Evolutionary conservation across 1,140 invertebrate genomes (phyloP).

Genomic region (Drosophila pseudoananassae): DNA sequence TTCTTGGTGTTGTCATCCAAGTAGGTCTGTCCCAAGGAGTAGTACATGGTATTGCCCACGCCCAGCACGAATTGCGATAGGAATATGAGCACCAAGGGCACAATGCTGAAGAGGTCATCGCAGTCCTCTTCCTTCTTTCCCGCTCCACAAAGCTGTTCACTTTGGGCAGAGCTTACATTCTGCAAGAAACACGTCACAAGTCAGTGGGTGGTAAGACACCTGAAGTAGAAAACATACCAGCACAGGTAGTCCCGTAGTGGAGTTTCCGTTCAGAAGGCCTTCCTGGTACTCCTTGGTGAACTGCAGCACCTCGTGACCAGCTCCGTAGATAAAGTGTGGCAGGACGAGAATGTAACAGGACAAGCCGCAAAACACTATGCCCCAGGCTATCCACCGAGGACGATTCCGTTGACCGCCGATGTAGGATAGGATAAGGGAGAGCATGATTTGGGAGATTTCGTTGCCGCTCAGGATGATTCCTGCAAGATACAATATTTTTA

Average conservation of each 20-base stretch:
- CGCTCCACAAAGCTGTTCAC: slow-evolving; percentile 66
- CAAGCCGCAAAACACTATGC: slow-evolving; percentile 87
- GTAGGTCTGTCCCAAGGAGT: slow-evolving; percentile 88
- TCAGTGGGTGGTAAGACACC: too few relatives aligned
- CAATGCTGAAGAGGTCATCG: slow-evolving; percentile 84
- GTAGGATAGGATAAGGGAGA: slow-evolving; percentile 87
- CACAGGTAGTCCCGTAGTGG: slow-evolving; percentile 23
- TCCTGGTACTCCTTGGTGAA: slow-evolving; percentile 84
- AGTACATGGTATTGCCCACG: slow-evolving; percentile 89
- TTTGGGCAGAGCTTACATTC: slow-evolving; percentile 46
- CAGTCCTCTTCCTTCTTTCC: slow-evolving; percentile 76
- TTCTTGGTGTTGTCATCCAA: slow-evolving; percentile 90
- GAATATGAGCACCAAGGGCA: slow-evolving; percentile 88
- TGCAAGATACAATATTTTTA: slow-evolving; percentile 61
- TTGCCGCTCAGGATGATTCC: slow-evolving; percentile 89
- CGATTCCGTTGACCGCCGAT: slow-evolving; percentile 87
- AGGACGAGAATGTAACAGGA: slow-evolving; percentile 88
- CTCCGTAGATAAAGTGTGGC: slow-evolving; percentile 89
- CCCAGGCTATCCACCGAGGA: slow-evolving; percentile 88
- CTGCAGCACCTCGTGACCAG: slow-evolving; percentile 85
- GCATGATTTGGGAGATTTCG: slow-evolving; percentile 89
- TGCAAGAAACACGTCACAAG: not conserved
- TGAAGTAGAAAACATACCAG: slow-evolving; percentile 31
- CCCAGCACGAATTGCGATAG: slow-evolving; percentile 89
- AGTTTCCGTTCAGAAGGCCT: slow-evolving; percentile 33